These are phyloP conservation scores for Nemopilema nomurai DNA, from an alignment of 30 jellyfish, hydroid and myxozoan genomes.

Conservation along the genomic window DNA sequence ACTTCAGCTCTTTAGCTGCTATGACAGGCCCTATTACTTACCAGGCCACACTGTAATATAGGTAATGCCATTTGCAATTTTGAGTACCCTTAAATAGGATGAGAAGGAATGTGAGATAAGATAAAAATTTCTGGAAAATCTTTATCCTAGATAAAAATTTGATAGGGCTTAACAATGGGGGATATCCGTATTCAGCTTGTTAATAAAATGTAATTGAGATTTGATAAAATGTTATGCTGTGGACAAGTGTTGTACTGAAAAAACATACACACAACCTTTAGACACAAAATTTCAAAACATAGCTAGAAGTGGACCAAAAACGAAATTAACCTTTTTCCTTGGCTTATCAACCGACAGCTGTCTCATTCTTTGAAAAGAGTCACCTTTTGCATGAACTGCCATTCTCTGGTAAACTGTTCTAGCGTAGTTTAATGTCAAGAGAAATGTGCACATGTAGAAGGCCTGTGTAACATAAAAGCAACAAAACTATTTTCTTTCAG, in stretches of 20 bases:
- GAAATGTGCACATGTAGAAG: constrained; percentile 64
- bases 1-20: too few species aligned
- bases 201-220: too few species aligned
- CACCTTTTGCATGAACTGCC: constrained; percentile 3
- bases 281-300: background rate
- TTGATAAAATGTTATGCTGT: too few species aligned
- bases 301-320: background rate
- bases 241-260: background rate
- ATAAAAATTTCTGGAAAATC: too few species aligned
- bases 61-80: background rate
- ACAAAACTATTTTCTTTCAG: background rate
- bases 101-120: too few species aligned
- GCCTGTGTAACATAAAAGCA: constrained; percentile 22
- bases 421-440: constrained; percentile 71
- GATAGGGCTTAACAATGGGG: too few species aligned
- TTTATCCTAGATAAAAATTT: too few species aligned
- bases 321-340: constrained; percentile 5
- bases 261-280: background rate
- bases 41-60: constrained; percentile 36
- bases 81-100: constrained; percentile 11
- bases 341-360: background rate
- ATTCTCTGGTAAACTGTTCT: constrained; percentile 39
- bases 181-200: too few species aligned
- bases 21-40: background rate
- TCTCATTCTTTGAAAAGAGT: background rate